Evolutionary conservation across 2,113 vertebrate genomes (phyloP), one percentile per base, ranked within the genome.

Genomic region (Calonectris borealis): DNA sequence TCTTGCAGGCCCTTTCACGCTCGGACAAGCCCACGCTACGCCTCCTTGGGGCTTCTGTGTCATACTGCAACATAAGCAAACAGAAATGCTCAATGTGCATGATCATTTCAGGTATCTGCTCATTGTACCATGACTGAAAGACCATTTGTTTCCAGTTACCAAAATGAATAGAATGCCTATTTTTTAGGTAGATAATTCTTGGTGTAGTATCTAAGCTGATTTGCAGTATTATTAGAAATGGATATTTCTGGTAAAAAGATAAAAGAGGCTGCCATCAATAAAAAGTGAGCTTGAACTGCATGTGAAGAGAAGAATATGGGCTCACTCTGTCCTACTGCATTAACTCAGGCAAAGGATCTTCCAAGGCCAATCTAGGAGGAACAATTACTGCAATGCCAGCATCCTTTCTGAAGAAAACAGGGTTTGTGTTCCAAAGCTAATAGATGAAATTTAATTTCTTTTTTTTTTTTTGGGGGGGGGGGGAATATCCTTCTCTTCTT

Each of bases 101-200:
- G 2, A 32, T 2, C 20, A 11, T 22, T 48, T 65, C 60, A 70
- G 73, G 16, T 31, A 34, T 4, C 84, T 38, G 84, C 66, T 69
- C 34, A 7, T 0, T 21, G 66, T 1, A 46, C 8, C 11, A 7
- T 0, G 0, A 75, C n/a, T 1, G 1, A 90, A 79, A 48, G 22
- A 38, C 36, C 44, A 11, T 27, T 79, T 76, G 16, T 36, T 72
- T 42, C 68, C 66, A 57, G 68, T 21, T 42, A 40, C 27, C 65
- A 69, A 72, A 84, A 64, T 19, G 5, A 83, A 68, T 3, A 42
- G 21, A 16, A 83, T 12, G 25, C 7, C 32, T 36, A 3, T 13
- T 79, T 73, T 69, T 83, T 8, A 57, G 38, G 66, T 38, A 83
- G 44, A 4, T 48, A 52, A 36, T 77, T 77, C 66, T 73, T 62